Percentiles rank a stretch among this genome's conserved stretches.
Conservation (phyloP, 2,888 invertebrate species). For the Gari tellinella region DNA sequence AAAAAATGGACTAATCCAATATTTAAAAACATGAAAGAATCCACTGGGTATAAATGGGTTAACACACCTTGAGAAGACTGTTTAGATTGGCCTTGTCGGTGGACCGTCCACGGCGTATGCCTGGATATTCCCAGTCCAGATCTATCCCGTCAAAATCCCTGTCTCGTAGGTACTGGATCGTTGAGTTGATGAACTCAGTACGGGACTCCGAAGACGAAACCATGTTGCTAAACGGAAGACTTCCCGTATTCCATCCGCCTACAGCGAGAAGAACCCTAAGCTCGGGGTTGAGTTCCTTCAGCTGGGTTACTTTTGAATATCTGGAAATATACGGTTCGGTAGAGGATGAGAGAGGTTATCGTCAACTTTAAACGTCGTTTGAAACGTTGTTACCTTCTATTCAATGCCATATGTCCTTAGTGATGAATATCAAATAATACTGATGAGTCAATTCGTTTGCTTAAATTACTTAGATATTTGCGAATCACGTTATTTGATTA, state of each 20-base stretch:
- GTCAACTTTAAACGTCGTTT: too few relatives aligned
- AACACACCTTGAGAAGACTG: slow-evolving; percentile 38
- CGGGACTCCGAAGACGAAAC: slow-evolving; percentile 66
- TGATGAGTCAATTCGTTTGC: too few relatives aligned
- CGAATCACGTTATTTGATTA: too few relatives aligned
- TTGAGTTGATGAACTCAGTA: slow-evolving; percentile 70
- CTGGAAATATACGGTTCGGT: slow-evolving; percentile 52
- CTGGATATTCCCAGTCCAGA: slow-evolving; percentile 97
- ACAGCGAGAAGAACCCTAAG: slow-evolving; percentile 93
- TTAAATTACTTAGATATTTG: too few relatives aligned
- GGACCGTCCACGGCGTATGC: slow-evolving; percentile 67
- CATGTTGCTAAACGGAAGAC: slow-evolving; percentile 85
- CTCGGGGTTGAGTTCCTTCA: slow-evolving; percentile 88
- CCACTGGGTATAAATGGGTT: too few relatives aligned
- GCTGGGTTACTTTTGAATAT: slow-evolving; percentile 71
- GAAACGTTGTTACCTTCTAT: too few relatives aligned
- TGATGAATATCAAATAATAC: too few relatives aligned
- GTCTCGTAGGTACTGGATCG: slow-evolving; percentile 70
- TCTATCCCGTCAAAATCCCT: slow-evolving; percentile 93
- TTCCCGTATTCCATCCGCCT: slow-evolving; percentile 98
- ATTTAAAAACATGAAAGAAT: too few relatives aligned
- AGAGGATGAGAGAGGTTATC: too few relatives aligned
- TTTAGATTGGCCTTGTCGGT: slow-evolving; percentile 59
- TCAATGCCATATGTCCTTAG: too few relatives aligned
- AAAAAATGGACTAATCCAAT: too few relatives aligned